Base-by-base conservation (phyloP, 2,888 invertebrate genomes). In the Marasmarcha lunaedactyla region DNA sequence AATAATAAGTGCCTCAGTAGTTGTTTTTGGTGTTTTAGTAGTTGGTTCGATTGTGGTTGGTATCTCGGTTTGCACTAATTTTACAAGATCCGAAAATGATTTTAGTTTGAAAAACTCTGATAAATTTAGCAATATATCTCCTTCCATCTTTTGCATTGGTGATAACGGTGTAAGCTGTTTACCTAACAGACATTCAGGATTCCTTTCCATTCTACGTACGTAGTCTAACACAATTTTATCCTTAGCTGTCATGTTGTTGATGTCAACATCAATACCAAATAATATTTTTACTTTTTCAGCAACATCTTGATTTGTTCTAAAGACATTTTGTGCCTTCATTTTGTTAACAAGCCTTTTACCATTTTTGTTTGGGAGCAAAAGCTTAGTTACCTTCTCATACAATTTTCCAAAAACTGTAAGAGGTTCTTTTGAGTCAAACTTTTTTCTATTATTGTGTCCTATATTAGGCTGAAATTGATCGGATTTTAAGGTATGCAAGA, bases 51-150 rank as follows among this genome's bases (percentile, higher is more conserved):
- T 3, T 7, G 20, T 20, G 20, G 20, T 20, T 20, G 20, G 20
- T 20, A 5, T 20, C 20, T 54, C 47, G 11, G 50, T 38, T 25
- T 60, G 49, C 39, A 71, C 33, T 33, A 71, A 36, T 39, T 68
- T 69, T 1, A 74, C 39, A 30, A 81, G 58, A 47, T 77, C 78
- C n/a, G 61, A 47, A 26, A 70, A 60, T 0, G 78, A 71, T 47
- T 73, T 74, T 1, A 76, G 63, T 54, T 72, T 78, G 3, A 74
- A 68, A 46, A 78, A 71, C 39, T 83, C 72, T 0, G 72, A 70
- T 27, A 83, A 51, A 46, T 72, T 76, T 1, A 71, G 52, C 37
- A 78, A 50, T 46, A 74, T 68, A 42, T 69, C 63, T 1, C 74
- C 68, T 59, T 71, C 63, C 20, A 68, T 38, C 36, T 50, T 34